Conservation (phyloP, 2,888 invertebrate species). For the Alcis repandata region DNA sequence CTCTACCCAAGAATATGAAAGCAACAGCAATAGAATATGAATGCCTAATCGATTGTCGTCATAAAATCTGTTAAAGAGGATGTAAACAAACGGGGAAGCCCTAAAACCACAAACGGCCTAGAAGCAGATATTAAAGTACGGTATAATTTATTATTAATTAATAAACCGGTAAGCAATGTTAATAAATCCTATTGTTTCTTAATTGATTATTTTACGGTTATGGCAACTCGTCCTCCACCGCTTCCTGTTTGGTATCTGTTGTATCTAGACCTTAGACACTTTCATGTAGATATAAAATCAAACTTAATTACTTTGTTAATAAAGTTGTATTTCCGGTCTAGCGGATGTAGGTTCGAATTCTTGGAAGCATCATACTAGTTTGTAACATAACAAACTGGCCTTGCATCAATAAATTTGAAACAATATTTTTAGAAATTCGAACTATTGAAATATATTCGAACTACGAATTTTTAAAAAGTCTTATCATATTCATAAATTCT, state of each 20-base stretch:
- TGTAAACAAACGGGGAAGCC: slow-evolving; percentile 45
- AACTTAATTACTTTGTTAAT: slow-evolving; percentile 34
- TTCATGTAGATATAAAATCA: slow-evolving; percentile 30
- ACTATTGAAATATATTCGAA: too few relatives aligned
- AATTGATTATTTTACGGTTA: slow-evolving; percentile 52
- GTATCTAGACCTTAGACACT: slow-evolving; percentile 23
- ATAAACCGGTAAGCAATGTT: slow-evolving; percentile 37
- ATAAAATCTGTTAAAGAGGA: slow-evolving; percentile 30
- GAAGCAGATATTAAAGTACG: slow-evolving; percentile 34
- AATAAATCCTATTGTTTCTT: slow-evolving; percentile 56
- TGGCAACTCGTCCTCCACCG: slow-evolving; percentile 42
- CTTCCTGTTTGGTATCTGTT: slow-evolving; percentile 29
- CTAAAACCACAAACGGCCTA: slow-evolving; percentile 46
- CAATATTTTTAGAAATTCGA: not conserved
- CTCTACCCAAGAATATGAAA: not conserved
- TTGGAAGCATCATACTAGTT: not conserved
- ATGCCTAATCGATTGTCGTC: slow-evolving; percentile 4
- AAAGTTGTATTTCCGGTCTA: slow-evolving; percentile 32
- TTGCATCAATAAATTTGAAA: too few relatives aligned
- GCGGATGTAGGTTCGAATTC: not conserved
- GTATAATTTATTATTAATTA: slow-evolving; percentile 42
- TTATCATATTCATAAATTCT: too few relatives aligned
- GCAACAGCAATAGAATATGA: too few relatives aligned
- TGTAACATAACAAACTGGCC: not conserved
- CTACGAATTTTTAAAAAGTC: too few relatives aligned